Base-by-base conservation (phyloP, 2,113 vertebrate species). In the Cyphomyrus plagiostoma region DNA sequence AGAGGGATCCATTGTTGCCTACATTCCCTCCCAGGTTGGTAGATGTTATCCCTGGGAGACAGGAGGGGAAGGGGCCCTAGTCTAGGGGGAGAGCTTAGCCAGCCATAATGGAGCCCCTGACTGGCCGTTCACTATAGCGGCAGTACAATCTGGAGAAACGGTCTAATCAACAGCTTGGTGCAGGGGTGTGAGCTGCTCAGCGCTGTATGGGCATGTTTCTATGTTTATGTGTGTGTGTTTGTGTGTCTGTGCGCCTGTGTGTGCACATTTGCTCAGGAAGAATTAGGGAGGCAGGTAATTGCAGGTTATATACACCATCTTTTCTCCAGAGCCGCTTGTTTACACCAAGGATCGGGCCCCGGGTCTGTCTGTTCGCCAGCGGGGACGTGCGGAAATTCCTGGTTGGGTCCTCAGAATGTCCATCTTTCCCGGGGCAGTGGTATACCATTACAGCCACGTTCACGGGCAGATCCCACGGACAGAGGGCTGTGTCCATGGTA, bases 251-350 rank as follows among this genome's bases (percentile, higher is more conserved):
- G 0, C 1, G 19, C 4, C 21, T 77, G 48, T 17, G 15, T 52
- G 15, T 52, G 15, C 1, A 19, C 3, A 17, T 84, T 9, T 74
- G 45, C 90, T 91, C 91, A 74, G 30, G 89, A 92, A 91, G 91
- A 89, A 85, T 53, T n/a, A 66, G 90, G 93, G 94, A 92, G 23
- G 56, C 88, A 94, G 91, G 93, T 95, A 95, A 95, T 95, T 94
- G 94, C 93, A 94, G 93, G 93, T 94, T 94, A 91, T 91, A 93
- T 95, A 93, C 93, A 90, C 93, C 92, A 93, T 94, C 94, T 93
- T 93, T 88, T 80, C 93, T 92, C 93, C 90, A 91, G 94, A 95
- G 94, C 90, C 91, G 91, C 92, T 90, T 66, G 83, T 80, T 80
- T 89, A 88, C 66, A 49, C 23, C 86, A 46, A 87, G 26, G 35